Base-by-base conservation (phyloP, 2,888 invertebrate genomes). In the Dynastes maya region DNA sequence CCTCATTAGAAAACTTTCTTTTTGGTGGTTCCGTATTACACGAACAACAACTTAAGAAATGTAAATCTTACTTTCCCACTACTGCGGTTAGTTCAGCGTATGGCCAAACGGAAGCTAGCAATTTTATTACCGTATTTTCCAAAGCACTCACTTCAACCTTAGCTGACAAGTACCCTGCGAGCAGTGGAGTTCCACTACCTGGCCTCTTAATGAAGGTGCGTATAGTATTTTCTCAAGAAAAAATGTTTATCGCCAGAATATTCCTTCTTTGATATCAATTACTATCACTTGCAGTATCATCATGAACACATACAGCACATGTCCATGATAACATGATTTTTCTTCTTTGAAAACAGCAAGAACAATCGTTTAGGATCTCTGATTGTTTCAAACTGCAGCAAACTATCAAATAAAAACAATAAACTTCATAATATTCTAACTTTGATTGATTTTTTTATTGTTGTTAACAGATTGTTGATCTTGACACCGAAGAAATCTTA, bases 21-120 rank as follows among this genome's bases (percentile, higher is more conserved):
- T 76, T 84, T 45, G 84, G 83, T 32, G 86, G 84, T 37, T 81
- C 83, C 9, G 79, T 82, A 5, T 78, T 83, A 4, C 79, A 82
- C n/a, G 79, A 76, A 4, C 76, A 80, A 3, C 83, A 83, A 70
- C 75, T 84, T 27, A n/a, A 77, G 51, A 82, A 81, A 71, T 70
- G 83, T 1, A 78, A 83, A 74, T 53, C 79, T 64, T 37, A 87
- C 22, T 81, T 87, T 3, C 88, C 89, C 27, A 80, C 84, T 6
- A 86, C 88, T 0, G 85, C 87, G 40, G 85, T 89, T 0, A 29
- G 82, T 0, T 86, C 87, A 63, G 82, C 81, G 0, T 90, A 87
- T 71, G 90, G 90, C 1, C 87, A 89, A 86, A 89, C 88, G 37
- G 90, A 90, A 82, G 70, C 88, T 22, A 82, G 85, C 1, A 84